A percentile compares a stretch with the other conserved stretches of the same genome.
phyloP scores from a whole-genome alignment of 2,888 invertebrate genomes.

The Epinotia nisella region DNA sequence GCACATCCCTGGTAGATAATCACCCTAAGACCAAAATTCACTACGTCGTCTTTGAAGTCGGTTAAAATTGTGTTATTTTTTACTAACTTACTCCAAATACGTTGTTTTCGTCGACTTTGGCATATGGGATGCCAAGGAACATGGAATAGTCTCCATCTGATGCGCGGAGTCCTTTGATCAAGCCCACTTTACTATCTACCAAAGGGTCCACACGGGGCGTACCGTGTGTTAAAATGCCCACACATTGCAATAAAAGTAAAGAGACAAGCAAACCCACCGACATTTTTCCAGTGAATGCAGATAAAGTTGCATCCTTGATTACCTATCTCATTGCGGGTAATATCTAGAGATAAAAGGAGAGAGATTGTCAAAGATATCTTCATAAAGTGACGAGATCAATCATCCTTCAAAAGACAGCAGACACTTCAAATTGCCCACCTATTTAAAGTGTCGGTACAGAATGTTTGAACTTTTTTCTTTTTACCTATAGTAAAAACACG shows the following conservation, averaged over 20 bases:
- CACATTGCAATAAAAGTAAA: background rate
- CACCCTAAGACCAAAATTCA: too few relatives aligned
- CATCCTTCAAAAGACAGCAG: background rate
- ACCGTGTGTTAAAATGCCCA: background rate
- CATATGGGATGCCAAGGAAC: slow-evolving; percentile 71
- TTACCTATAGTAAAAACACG: too few relatives aligned
- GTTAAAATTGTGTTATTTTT: too few relatives aligned
- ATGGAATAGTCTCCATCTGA: slow-evolving; percentile 59
- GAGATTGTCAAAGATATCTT: background rate
- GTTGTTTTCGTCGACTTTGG: slow-evolving; percentile 60
- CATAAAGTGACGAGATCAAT: background rate
- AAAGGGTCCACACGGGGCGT: slow-evolving; percentile 49
- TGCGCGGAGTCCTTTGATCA: slow-evolving; percentile 56
- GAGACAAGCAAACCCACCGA: background rate
- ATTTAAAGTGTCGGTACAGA: too few relatives aligned
- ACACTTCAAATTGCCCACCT: too few relatives aligned
- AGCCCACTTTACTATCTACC: slow-evolving; percentile 57
- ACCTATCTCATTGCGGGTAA: background rate
- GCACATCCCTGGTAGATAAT: too few relatives aligned
- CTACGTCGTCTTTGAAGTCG: too few relatives aligned
- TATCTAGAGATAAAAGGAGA: slow-evolving; percentile 11
- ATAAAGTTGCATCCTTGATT: background rate
- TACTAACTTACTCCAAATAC: slow-evolving; percentile 68
- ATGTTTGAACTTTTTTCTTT: too few relatives aligned
- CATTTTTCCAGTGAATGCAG: background rate